Evolutionary conservation across 2,113 vertebrate species (phyloP).

Genomic region (Petromus typicus): DNA sequence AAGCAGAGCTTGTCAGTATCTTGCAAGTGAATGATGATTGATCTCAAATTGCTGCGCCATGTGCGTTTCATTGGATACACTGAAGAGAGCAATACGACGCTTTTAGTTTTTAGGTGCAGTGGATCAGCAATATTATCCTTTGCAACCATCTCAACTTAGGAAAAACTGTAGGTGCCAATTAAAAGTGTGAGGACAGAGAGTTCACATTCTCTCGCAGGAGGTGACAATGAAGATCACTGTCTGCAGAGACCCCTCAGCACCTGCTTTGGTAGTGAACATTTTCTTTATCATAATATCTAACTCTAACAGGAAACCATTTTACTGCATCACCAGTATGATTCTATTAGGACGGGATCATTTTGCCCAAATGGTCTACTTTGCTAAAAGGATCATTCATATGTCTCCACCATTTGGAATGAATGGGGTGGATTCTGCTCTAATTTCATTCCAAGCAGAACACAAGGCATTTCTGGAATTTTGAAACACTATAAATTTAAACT

Average conservation of each 20-base stretch:
- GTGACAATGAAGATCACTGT: not conserved
- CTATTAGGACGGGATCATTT: not conserved
- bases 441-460: constrained; percentile 24
- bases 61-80: not conserved
- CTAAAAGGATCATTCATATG: not conserved
- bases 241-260: not conserved
- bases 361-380: not conserved
- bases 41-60: not conserved
- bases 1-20: not conserved
- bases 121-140: not conserved
- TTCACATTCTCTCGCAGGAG: not conserved
- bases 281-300: not conserved
- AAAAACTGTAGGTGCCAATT: not conserved
- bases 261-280: not conserved
- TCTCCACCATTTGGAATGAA: not conserved
- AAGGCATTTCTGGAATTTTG: constrained; percentile 26
- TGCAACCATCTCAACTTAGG: not conserved
- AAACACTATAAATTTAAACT: not conserved
- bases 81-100: not conserved
- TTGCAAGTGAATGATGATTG: not conserved
- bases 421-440: not conserved
- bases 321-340: not conserved
- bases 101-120: not conserved
- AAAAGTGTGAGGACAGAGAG: not conserved
- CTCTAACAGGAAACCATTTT: not conserved